A percentile compares a stretch with the other conserved stretches of the same genome.
Evolutionary conservation across 2,888 invertebrate species (phyloP).

Genomic region (Ditylenchus weischeri): DNA sequence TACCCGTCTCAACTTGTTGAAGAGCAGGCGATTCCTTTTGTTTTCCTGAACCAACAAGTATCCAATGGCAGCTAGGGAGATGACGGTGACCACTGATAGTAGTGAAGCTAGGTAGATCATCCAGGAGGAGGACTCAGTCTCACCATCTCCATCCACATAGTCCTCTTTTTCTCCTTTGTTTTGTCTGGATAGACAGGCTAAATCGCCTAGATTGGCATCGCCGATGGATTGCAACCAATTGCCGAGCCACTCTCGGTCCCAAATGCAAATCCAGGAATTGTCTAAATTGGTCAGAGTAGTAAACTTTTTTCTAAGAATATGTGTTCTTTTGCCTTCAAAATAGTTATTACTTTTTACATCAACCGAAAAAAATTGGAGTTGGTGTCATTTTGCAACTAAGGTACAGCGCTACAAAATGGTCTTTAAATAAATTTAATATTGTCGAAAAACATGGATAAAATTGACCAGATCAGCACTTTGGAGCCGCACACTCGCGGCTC

Average conservation of each 20-base stretch:
- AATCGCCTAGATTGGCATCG: conserved; percentile 37
- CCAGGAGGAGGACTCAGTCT: conserved; percentile 34
- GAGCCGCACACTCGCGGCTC: too few species aligned
- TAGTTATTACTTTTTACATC: too few species aligned
- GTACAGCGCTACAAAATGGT: too few species aligned
- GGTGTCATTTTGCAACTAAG: too few species aligned
- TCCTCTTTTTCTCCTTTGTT: not conserved
- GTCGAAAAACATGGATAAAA: too few species aligned
- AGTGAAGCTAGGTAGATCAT: conserved; percentile 50
- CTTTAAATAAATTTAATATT: too few species aligned
- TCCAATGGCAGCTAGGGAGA: conserved; percentile 38
- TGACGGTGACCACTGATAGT: conserved; percentile 43
- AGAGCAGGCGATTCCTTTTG: conserved; percentile 10
- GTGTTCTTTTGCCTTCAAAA: too few species aligned
- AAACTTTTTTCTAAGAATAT: too few species aligned
- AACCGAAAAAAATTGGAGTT: too few species aligned
- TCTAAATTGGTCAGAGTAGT: conserved; percentile 32
- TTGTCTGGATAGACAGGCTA: conserved; percentile 24
- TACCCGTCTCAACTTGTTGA: conserved; percentile 22
- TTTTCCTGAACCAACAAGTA: conserved; percentile 51
- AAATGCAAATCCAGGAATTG: conserved; percentile 55
- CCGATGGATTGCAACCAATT: conserved; percentile 47
- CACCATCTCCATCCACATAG: not conserved
- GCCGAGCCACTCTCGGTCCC: conserved; percentile 53
- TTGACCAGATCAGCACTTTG: too few species aligned